phyloP scores from a whole-genome alignment of 2,888 invertebrate species.

The Griposia aprilina region DNA sequence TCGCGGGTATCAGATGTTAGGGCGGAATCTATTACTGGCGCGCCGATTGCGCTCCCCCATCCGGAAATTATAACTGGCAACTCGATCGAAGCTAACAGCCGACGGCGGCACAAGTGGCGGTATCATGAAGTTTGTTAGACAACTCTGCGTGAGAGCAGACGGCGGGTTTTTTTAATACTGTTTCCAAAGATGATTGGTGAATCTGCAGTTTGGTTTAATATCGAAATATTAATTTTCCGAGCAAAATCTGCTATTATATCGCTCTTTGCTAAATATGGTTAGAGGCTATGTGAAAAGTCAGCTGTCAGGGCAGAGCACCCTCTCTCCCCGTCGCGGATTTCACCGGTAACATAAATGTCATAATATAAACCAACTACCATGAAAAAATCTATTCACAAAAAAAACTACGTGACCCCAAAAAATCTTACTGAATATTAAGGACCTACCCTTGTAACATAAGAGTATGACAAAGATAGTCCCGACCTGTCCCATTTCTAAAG shows the following conservation, averaged over 20 bases:
- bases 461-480: slow-evolving; percentile 6
- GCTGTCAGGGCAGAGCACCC: background rate
- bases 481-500: slow-evolving; percentile 42
- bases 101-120: slow-evolving; percentile 47
- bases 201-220: background rate
- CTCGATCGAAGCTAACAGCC: slow-evolving; percentile 66
- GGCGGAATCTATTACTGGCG: slow-evolving; percentile 71
- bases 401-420: background rate
- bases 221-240: background rate
- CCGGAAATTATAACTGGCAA: slow-evolving; percentile 75
- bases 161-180: background rate
- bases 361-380: background rate
- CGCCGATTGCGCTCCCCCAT: slow-evolving; percentile 66
- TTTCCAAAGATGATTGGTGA: background rate
- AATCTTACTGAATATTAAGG: background rate
- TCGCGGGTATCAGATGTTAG: slow-evolving; percentile 67
- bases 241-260: background rate
- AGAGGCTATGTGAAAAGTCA: background rate
- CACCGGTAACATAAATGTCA: background rate
- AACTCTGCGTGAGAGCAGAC: slow-evolving; percentile 19
- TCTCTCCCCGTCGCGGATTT: background rate
- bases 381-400: background rate
- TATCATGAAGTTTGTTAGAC: slow-evolving; percentile 57
- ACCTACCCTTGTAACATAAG: slow-evolving; percentile 6
- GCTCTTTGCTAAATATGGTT: background rate